These are phyloP conservation scores for Tetramorium bicarinatum DNA, from an alignment of 2,888 invertebrate species.

Conservation along the genomic window DNA sequence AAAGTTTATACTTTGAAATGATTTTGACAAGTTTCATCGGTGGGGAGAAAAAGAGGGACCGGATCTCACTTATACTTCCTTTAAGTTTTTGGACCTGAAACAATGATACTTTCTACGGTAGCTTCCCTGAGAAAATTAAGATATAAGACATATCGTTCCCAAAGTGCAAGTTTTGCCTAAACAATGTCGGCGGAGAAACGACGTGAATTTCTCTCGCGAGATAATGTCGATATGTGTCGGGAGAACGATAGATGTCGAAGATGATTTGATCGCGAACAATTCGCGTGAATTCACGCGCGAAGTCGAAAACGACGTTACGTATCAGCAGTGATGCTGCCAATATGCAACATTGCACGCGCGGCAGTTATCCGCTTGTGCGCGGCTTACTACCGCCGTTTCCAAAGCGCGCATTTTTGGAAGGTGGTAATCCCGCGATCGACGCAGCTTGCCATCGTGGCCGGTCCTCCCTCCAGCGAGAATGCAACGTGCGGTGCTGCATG, in stretches of 20 bases:
- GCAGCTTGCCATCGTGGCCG: slow-evolving; percentile 26
- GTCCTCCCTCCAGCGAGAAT: neutral
- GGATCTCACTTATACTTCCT: neutral
- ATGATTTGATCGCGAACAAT: slow-evolving; percentile 40
- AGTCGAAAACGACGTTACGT: slow-evolving; percentile 20
- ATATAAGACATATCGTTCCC: neutral
- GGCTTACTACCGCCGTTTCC: slow-evolving; percentile 43
- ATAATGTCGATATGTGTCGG: neutral
- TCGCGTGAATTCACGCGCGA: slow-evolving; percentile 28
- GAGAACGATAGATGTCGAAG: slow-evolving; percentile 33
- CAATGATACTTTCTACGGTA: neutral
- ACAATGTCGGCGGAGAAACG: neutral
- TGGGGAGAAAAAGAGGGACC: neutral
- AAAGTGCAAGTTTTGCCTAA: neutral
- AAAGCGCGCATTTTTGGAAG: slow-evolving; percentile 36
- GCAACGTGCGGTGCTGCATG: neutral
- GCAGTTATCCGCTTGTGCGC: slow-evolving; percentile 51
- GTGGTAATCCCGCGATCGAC: slow-evolving; percentile 51
- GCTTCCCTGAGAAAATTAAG: neutral
- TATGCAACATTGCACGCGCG: slow-evolving; percentile 31
- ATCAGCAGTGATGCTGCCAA: slow-evolving; percentile 33
- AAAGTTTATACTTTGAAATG: slow-evolving; percentile 11
- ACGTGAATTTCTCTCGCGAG: slow-evolving; percentile 4
- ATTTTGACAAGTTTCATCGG: neutral
- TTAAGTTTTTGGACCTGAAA: neutral